These are phyloP conservation scores for Folsomia candida DNA, from an alignment of 2,888 invertebrate genomes.

Conservation along the genomic window DNA sequence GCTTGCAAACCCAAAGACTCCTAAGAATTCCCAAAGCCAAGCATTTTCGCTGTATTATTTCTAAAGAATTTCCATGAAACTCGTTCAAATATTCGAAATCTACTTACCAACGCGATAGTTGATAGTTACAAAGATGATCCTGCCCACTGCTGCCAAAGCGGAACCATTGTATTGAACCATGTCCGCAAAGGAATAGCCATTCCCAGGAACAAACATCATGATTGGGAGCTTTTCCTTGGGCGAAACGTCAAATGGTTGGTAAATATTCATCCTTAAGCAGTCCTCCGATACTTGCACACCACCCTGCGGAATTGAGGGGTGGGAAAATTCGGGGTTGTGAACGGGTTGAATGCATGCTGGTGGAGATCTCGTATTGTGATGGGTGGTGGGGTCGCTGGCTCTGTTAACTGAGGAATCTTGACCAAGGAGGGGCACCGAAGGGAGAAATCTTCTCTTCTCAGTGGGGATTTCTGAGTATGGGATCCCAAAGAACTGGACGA, in stretches of 20 bases:
- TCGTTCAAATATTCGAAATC: too few species aligned
- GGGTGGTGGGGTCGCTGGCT: neutral
- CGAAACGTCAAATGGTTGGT: constrained; percentile 39
- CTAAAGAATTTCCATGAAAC: too few species aligned
- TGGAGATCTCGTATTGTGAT: neutral
- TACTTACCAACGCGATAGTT: constrained; percentile 56
- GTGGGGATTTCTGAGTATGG: constrained; percentile 51
- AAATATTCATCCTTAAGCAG: constrained; percentile 52
- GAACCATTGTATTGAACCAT: constrained; percentile 60
- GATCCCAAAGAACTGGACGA: constrained; percentile 49
- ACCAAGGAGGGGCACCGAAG: neutral
- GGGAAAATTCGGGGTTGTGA: constrained; percentile 40
- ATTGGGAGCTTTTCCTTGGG: constrained; percentile 31
- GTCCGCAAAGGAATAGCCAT: constrained; percentile 56
- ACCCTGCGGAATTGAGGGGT: constrained; percentile 21
- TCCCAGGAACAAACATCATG: constrained; percentile 53
- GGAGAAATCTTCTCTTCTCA: constrained; percentile 31
- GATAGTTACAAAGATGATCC: constrained; percentile 59
- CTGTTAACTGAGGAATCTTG: neutral
- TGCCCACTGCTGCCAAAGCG: constrained; percentile 56
- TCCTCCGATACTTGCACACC: constrained; percentile 47
- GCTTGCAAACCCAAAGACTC: constrained; percentile 53
- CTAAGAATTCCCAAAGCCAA: constrained; percentile 8
- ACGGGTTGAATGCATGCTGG: constrained; percentile 50
- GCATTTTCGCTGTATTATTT: too few species aligned